phyloP scores from a whole-genome alignment of 2,113 vertebrate genomes.

The Probosciger aterrimus region DNA sequence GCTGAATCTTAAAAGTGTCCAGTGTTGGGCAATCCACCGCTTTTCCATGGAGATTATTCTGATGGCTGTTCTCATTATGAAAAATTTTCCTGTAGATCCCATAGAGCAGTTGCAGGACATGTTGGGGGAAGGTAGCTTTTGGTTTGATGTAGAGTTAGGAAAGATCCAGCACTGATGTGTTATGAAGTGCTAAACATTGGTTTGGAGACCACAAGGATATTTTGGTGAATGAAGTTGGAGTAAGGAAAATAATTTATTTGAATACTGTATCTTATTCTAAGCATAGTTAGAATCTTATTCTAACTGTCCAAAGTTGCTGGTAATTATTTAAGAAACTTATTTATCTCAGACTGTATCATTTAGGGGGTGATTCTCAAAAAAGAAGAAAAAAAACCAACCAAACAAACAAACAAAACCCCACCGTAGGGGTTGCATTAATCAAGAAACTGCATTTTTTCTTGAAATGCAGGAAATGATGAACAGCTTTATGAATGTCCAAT shows the following conservation, averaged over 20 bases:
- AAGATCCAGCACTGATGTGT: not conserved
- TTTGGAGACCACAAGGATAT: not conserved
- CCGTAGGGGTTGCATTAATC: not conserved
- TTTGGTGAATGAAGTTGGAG: not conserved
- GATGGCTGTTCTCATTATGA: not conserved
- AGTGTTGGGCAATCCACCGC: not conserved
- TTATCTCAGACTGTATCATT: not conserved
- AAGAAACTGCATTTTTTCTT: slow-evolving; percentile 11
- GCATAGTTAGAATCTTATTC: not conserved
- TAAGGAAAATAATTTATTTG: not conserved
- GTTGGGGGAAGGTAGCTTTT: not conserved
- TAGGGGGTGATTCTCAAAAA: not conserved
- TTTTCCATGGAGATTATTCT: not conserved
- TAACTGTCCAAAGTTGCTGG: not conserved
- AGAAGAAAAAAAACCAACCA: not conserved
- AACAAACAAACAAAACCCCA: not conserved
- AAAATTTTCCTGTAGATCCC: not conserved
- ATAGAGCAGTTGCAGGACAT: fast-evolving
- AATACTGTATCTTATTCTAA: not conserved
- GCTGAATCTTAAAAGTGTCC: not conserved
- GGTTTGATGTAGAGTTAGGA: not conserved
- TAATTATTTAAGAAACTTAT: not conserved
- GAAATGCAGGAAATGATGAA: slow-evolving; percentile 34
- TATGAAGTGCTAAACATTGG: not conserved
- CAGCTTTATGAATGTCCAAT: slow-evolving; percentile 83